Conservation (phyloP, 2,888 invertebrate species). For the Campoletis raptor region DNA sequence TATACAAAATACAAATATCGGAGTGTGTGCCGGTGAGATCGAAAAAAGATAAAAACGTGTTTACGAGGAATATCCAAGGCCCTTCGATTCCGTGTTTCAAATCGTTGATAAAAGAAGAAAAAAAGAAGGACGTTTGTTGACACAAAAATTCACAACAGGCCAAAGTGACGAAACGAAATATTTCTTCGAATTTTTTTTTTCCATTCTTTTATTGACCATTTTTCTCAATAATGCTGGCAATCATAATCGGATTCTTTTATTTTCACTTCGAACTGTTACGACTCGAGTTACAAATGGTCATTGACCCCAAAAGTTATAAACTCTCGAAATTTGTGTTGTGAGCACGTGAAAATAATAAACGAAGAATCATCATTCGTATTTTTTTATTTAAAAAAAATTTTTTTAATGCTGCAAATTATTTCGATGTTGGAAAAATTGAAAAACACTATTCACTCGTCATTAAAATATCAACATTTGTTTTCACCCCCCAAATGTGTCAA, state of each 20-base stretch:
- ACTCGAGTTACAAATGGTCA: constrained; percentile 80
- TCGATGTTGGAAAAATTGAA: not conserved
- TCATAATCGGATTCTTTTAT: constrained; percentile 80
- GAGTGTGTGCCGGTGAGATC: constrained; percentile 12
- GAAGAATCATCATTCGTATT: not conserved
- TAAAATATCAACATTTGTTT: not conserved
- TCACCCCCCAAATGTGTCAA: not conserved
- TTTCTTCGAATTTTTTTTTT: not conserved
- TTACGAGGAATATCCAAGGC: not conserved
- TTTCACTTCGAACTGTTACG: constrained; percentile 79
- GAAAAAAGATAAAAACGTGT: constrained; percentile 6
- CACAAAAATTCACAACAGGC: not conserved
- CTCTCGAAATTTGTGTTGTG: constrained; percentile 79
- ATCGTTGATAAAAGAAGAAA: constrained; percentile 11
- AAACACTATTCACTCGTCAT: not conserved
- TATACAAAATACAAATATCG: not conserved
- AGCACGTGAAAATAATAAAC: constrained; percentile 29
- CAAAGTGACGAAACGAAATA: not conserved
- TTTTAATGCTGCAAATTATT: not conserved
- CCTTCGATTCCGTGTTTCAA: constrained; percentile 6
- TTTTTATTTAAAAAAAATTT: too few relatives aligned
- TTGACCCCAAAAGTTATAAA: constrained; percentile 78
- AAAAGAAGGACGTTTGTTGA: constrained; percentile 4
- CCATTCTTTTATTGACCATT: not conserved
- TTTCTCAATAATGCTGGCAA: constrained; percentile 75